Evolutionary conservation across 2,888 invertebrate genomes (phyloP).

Genomic region (Trichacis sp.): DNA sequence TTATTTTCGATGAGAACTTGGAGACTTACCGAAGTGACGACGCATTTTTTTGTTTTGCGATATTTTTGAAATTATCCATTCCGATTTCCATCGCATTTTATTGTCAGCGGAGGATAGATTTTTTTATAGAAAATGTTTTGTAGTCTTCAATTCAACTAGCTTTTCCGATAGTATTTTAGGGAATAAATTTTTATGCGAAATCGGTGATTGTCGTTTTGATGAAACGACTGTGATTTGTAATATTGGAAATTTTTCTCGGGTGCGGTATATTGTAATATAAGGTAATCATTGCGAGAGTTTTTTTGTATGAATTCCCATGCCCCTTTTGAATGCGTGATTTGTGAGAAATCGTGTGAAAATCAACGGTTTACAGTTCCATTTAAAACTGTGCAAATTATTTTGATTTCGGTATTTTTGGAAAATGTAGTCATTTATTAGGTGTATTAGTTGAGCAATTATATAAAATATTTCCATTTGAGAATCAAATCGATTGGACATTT

Average conservation of each 20-base stretch:
- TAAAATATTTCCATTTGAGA: too few species aligned
- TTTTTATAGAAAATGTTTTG: not conserved
- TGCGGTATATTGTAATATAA: not conserved
- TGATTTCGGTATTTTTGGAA: too few species aligned
- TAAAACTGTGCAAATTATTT: too few species aligned
- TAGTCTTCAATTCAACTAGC: not conserved
- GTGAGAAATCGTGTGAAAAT: too few species aligned
- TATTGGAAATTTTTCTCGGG: not conserved
- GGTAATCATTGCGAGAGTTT: not conserved
- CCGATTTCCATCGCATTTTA: not conserved
- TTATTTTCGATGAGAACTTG: not conserved
- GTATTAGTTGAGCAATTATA: too few species aligned
- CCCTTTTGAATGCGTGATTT: too few species aligned
- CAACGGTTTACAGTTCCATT: too few species aligned
- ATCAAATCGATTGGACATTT: too few species aligned
- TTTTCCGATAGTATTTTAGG: not conserved
- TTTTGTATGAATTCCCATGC: not conserved
- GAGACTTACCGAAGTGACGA: not conserved
- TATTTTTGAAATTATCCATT: not conserved
- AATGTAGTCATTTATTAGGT: too few species aligned
- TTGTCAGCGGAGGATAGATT: not conserved
- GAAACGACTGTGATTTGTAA: not conserved
- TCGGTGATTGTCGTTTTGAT: not conserved
- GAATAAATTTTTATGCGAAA: not conserved
- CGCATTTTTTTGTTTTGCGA: slow-evolving; percentile 1